phyloP scores from a whole-genome alignment of 2,888 invertebrate genomes.

The Phortica okadai region DNA sequence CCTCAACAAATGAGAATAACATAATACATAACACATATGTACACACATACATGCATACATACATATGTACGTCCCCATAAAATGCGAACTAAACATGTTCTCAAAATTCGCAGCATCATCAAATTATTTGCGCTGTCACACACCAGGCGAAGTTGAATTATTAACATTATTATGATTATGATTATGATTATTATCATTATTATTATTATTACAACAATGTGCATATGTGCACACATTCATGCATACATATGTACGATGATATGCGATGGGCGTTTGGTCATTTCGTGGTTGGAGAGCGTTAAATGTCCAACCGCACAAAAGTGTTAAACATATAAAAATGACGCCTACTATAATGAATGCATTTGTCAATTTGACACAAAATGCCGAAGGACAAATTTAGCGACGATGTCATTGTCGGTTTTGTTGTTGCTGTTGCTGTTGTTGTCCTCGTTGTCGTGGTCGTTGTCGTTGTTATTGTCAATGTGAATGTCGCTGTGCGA shows the following conservation, averaged over 20 bases:
- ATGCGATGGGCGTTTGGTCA: neutral
- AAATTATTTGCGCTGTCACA: slow-evolving; percentile 5
- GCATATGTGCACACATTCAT: too few relatives aligned
- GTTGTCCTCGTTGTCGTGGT: too few relatives aligned
- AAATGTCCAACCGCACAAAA: neutral
- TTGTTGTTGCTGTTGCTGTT: neutral
- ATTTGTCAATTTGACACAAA: neutral
- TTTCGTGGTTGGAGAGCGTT: neutral
- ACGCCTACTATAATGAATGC: slow-evolving; percentile 9
- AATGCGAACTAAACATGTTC: slow-evolving; percentile 1
- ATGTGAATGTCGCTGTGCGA: neutral
- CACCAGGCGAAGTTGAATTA: slow-evolving; percentile 4
- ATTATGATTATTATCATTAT: too few relatives aligned
- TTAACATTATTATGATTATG: slow-evolving; percentile 20
- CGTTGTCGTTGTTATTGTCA: neutral
- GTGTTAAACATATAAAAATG: neutral
- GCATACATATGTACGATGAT: too few relatives aligned
- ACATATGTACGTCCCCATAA: neutral
- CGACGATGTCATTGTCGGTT: neutral
- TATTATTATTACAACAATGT: neutral
- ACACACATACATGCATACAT: neutral
- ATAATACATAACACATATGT: neutral
- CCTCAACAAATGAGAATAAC: too few relatives aligned
- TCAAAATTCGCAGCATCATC: slow-evolving; percentile 7
- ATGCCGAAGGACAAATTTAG: neutral